These are phyloP conservation scores for Pseudoatta argentina DNA, from an alignment of 1,140 invertebrate species.

Conservation along the genomic window DNA sequence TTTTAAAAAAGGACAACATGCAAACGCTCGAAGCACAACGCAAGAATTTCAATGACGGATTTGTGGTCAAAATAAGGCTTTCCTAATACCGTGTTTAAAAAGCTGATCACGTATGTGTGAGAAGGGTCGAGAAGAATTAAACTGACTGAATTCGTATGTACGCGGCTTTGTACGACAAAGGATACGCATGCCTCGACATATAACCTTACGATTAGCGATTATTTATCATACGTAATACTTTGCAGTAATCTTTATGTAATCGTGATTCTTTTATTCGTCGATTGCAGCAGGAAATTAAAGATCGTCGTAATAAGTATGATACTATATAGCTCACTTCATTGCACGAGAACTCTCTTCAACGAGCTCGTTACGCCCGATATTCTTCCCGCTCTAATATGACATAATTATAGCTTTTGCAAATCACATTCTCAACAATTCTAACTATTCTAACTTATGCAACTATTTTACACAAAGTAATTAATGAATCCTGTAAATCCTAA, in stretches of 20 bases:
- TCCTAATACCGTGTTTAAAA: slow-evolving; percentile 53
- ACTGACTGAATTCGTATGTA: neutral
- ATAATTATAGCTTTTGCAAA: slow-evolving; percentile 38
- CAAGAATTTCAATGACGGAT: slow-evolving; percentile 41
- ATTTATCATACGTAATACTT: slow-evolving; percentile 10
- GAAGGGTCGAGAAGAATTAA: slow-evolving; percentile 49
- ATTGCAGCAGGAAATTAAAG: slow-evolving; percentile 25
- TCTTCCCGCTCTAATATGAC: slow-evolving; percentile 4
- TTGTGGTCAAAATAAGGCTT: slow-evolving; percentile 22
- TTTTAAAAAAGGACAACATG: neutral
- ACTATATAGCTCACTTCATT: neutral
- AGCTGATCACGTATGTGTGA: slow-evolving; percentile 59
- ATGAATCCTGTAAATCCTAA: neutral
- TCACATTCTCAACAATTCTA: slow-evolving; percentile 15
- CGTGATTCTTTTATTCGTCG: slow-evolving; percentile 2
- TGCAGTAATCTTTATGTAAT: neutral
- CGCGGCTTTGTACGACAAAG: slow-evolving; percentile 64
- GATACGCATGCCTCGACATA: slow-evolving; percentile 60
- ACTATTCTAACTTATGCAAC: neutral
- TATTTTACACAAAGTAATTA: neutral
- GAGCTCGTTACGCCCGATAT: slow-evolving; percentile 19
- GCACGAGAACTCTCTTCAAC: slow-evolving; percentile 11
- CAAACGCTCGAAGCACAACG: neutral
- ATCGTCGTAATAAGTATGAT: slow-evolving; percentile 17
- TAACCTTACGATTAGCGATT: slow-evolving; percentile 63